Conservation (phyloP, 2,888 invertebrate genomes). For the Papilio gigon region DNA sequence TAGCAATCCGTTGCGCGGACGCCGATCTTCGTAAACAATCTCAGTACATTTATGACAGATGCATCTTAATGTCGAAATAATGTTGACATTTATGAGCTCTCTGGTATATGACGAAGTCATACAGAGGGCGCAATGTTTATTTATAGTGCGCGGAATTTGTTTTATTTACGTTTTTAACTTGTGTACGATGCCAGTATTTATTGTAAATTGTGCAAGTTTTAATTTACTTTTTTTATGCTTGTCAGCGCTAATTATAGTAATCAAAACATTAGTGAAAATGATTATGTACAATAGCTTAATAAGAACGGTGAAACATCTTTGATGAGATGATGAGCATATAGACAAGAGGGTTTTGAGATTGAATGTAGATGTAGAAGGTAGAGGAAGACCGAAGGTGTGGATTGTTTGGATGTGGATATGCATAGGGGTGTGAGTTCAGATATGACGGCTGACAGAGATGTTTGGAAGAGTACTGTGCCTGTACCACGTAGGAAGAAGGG, state of each 20-base stretch:
- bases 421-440: no score
- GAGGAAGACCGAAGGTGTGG: no score
- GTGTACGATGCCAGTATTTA: background rate
- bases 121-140: conserved; percentile 17
- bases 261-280: background rate
- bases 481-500: no score
- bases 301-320: background rate
- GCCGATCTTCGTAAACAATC: conserved; percentile 24
- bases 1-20: background rate
- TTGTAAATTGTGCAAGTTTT: background rate
- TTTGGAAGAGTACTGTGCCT: no score
- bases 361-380: no score
- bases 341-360: no score
- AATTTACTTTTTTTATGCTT: background rate
- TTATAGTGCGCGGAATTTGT: background rate
- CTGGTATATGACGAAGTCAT: conserved; percentile 19
- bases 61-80: conserved; percentile 9
- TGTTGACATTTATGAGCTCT: conserved; percentile 17
- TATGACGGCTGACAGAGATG: no score
- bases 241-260: background rate
- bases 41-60: conserved; percentile 15
- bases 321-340: no score
- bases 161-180: conserved; percentile 6
- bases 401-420: no score
- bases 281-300: conserved; percentile 11